Conservation (phyloP, 1,140 invertebrate species). For the Riptortus pedestris region DNA sequence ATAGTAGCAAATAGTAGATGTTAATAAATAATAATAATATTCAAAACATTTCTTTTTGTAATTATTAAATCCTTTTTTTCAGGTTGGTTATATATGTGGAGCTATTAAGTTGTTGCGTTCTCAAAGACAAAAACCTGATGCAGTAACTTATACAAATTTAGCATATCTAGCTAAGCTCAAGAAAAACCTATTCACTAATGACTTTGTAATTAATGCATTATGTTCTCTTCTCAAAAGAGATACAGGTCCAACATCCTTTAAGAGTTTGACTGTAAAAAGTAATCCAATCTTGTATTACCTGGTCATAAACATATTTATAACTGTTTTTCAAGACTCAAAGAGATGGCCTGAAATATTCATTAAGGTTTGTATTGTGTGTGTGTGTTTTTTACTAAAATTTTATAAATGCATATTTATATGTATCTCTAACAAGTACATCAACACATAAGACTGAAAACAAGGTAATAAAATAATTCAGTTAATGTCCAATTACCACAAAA, state of each 20-base stretch:
- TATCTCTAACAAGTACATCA: too few relatives aligned
- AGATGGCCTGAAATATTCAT: conserved; percentile 70
- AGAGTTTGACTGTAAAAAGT: conserved; percentile 56
- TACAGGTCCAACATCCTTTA: conserved; percentile 40
- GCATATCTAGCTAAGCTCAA: conserved; percentile 72
- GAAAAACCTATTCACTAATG: conserved; percentile 66
- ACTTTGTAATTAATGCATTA: conserved; percentile 66
- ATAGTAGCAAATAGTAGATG: too few relatives aligned
- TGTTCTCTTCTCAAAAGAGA: conserved; percentile 75
- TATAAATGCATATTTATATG: neutral
- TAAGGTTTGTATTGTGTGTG: conserved; percentile 42
- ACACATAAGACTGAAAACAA: too few relatives aligned
- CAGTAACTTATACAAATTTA: conserved; percentile 61
- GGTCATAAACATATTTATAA: conserved; percentile 73
- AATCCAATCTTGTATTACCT: conserved; percentile 74
- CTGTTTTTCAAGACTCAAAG: conserved; percentile 63
- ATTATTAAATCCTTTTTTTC: too few relatives aligned
- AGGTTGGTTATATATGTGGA: conserved; percentile 42
- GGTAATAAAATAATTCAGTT: too few relatives aligned
- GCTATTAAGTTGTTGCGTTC: conserved; percentile 54
- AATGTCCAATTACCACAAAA: too few relatives aligned
- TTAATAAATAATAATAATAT: too few relatives aligned
- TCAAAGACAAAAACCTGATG: conserved; percentile 67
- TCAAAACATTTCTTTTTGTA: too few relatives aligned
- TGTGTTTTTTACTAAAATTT: neutral